Conservation (phyloP, 2,113 vertebrate genomes). For the Smithornis capensis region DNA sequence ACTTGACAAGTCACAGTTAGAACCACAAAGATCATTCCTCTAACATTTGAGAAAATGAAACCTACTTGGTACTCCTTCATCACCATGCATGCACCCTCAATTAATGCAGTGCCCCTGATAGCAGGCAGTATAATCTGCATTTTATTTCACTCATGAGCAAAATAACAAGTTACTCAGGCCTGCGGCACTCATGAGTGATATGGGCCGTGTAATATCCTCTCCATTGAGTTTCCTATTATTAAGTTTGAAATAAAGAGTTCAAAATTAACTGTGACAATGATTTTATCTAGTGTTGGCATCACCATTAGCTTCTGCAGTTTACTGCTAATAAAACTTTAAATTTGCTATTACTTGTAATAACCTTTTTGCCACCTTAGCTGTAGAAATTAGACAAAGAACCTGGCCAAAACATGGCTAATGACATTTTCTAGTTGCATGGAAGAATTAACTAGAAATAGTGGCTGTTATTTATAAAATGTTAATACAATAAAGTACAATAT, state of each 20-base stretch:
- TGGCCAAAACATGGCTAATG: constrained; percentile 71
- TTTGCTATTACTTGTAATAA: constrained; percentile 84
- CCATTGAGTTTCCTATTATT: constrained; percentile 86
- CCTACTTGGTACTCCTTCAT: constrained; percentile 44
- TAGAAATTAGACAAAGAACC: constrained; percentile 77
- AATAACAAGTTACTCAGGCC: constrained; percentile 88
- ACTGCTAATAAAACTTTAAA: constrained; percentile 87
- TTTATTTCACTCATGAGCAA: constrained; percentile 86
- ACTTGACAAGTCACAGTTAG: constrained; percentile 15
- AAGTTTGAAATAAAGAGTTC: constrained; percentile 87
- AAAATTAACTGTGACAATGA: constrained; percentile 87
- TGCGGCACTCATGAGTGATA: constrained; percentile 85
- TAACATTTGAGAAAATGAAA: constrained; percentile 61
- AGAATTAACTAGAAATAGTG: constrained; percentile 60
- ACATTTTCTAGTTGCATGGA: constrained; percentile 65
- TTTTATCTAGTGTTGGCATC: constrained; percentile 81
- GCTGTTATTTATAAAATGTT: constrained; percentile 64
- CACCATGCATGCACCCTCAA: constrained; percentile 69
- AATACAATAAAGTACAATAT: constrained; percentile 36
- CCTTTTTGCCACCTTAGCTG: constrained; percentile 81
- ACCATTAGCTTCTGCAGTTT: constrained; percentile 83
- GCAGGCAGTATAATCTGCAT: constrained; percentile 81
- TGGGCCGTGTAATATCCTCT: constrained; percentile 87
- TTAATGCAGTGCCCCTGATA: constrained; percentile 80
- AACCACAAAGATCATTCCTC: constrained; percentile 47